Evolutionary conservation across 64 coral and sea anemone species (phyloP).

Genomic region (Orbicella faveolata): DNA sequence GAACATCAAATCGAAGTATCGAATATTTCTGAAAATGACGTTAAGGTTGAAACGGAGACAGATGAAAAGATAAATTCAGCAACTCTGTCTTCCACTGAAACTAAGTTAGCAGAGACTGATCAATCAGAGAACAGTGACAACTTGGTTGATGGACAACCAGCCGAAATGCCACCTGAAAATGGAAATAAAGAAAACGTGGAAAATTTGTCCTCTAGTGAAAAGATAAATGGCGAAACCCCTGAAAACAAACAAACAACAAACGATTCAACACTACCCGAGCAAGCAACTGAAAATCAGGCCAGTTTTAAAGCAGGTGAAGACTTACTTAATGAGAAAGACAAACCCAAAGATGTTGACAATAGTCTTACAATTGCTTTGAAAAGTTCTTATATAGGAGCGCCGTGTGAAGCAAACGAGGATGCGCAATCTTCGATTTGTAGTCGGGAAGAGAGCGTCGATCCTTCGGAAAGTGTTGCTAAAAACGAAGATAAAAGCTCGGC

Average conservation of each 20-base stretch:
- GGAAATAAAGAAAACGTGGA: neutral
- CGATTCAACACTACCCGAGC: neutral
- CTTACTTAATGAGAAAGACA: conserved; percentile 58
- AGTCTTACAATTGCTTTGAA: conserved; percentile 79
- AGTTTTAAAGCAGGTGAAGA: conserved; percentile 3
- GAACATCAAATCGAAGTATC: neutral
- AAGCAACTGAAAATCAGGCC: neutral
- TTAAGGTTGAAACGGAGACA: neutral
- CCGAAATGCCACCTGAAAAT: neutral
- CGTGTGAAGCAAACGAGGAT: conserved; percentile 8
- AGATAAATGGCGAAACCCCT: neutral
- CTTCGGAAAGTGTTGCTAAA: neutral
- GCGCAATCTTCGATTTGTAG: neutral
- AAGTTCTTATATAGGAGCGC: conserved; percentile 77
- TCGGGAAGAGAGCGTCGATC: neutral
- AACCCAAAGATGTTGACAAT: conserved; percentile 66
- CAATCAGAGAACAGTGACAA: neutral
- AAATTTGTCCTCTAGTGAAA: neutral
- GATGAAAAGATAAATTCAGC: neutral
- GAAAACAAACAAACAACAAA: neutral
- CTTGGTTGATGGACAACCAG: neutral
- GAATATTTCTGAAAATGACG: neutral
- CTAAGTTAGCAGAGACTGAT: neutral
- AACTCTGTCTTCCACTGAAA: neutral
- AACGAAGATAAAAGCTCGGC: conserved; percentile 1